Percentiles rank a stretch among this genome's conserved stretches.
Conservation (phyloP, 2,888 invertebrate genomes). For the Thecophora atra region DNA sequence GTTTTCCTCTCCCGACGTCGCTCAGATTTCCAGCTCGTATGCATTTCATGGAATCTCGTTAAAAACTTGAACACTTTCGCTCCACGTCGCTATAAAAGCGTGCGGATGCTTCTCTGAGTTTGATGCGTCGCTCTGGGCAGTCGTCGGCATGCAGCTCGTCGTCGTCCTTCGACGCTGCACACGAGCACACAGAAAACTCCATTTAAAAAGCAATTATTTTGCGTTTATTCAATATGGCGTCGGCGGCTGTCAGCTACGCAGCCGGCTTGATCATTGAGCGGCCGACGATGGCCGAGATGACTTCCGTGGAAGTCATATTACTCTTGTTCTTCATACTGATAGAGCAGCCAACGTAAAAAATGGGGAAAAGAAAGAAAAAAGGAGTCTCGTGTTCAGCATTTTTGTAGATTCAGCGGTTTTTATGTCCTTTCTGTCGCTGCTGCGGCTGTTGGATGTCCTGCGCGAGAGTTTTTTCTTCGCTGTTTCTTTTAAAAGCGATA, state of each 20-base stretch:
- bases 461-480: no score
- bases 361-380: neutral
- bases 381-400: neutral
- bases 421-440: neutral
- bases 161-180: neutral
- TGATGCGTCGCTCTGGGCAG: neutral
- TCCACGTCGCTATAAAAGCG: constrained; percentile 1
- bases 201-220: constrained; percentile 56
- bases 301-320: constrained; percentile 1
- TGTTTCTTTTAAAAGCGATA: neutral
- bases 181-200: constrained; percentile 46
- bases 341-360: neutral
- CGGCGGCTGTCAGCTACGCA: constrained; percentile 2
- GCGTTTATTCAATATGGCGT: constrained; percentile 52
- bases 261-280: neutral
- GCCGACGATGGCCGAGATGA: neutral
- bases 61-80: constrained; percentile 35
- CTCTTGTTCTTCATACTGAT: neutral
- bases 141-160: neutral
- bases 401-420: neutral
- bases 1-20: neutral
- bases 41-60: constrained; percentile 44
- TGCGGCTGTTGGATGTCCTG: neutral
- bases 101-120: neutral
- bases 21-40: neutral